A percentile compares a stretch with the other conserved stretches of the same genome.
Evolutionary conservation across 2,113 vertebrate species (phyloP).

Genomic region (Hemibagrus wyckioides): DNA sequence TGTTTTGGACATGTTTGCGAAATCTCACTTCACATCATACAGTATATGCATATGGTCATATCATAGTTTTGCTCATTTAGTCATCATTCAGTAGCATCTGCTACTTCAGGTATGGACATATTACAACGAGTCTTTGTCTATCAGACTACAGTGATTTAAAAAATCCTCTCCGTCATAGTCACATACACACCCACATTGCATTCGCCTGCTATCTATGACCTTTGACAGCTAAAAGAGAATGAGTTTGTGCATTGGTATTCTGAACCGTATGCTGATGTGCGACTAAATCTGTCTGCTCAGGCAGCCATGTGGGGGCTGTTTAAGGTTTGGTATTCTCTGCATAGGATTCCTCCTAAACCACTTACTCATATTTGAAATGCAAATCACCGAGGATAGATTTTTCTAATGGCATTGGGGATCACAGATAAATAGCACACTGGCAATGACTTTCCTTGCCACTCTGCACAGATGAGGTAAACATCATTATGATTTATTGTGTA

Average conservation of each 20-base stretch:
- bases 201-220: constrained; percentile 41
- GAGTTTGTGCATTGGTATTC: constrained; percentile 50
- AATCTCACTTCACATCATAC: neutral
- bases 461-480: constrained; percentile 49
- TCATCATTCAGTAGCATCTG: neutral
- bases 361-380: constrained; percentile 56
- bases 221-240: constrained; percentile 48
- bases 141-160: neutral
- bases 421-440: constrained; percentile 51
- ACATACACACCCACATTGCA: constrained; percentile 9
- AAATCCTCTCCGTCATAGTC: neutral
- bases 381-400: constrained; percentile 55
- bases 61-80: constrained; percentile 1
- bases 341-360: constrained; percentile 52
- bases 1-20: neutral
- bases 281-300: constrained; percentile 38
- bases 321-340: constrained; percentile 48
- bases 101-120: neutral
- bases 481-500: constrained; percentile 52
- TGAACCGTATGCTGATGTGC: constrained; percentile 3
- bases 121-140: neutral
- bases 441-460: constrained; percentile 51
- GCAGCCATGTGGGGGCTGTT: constrained; percentile 22
- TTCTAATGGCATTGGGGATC: constrained; percentile 54
- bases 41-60: neutral